Evolutionary conservation across 2,797 vertebrate species (phyloP), one percentile per base, ranked within the genome.

Genomic region (Sciurus carolinensis): DNA sequence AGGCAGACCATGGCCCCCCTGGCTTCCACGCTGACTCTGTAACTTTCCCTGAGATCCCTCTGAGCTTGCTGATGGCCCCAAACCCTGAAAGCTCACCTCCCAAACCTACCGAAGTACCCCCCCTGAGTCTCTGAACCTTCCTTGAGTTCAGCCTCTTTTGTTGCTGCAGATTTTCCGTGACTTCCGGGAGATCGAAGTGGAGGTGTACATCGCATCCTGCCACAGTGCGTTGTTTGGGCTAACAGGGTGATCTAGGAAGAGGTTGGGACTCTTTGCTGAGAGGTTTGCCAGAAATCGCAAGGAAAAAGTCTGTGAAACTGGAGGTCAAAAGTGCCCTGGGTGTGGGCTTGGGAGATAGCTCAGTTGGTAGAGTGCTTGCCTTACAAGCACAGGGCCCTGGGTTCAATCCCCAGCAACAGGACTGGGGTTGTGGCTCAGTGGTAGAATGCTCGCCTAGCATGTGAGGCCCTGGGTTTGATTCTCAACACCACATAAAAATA

Each of bases 111-210:
- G 4, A 30, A 24, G 20, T 18, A 42, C 14, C 28, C 47, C 17
- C 59, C 47, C 90, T 97, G 54, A 97, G 30, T 26, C 67, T 7
- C 24, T 62, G 59, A 62, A 22, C 24, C 24, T 62, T 7, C 59
- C 24, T 57, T 97, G 54, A 97, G 26, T 33, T 62, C 8, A 50
- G 36, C 28, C 42, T 33, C 26, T 90, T 97, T 98, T 93, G 97
- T 77, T 66, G 59, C 88, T 97, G 82, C 98, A 99, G 99, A 99
- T 99, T 98, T 98, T 98, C 94, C 99, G 77, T 39, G 99, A 99
- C 98, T 99, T 99, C 77, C 98, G 72, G 44, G 99, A 99, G 87
- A 98, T 99, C 72, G 99, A 99, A 95, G 98, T 99, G 64, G 98
- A 99, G 0, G 99, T 99, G 77, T 98, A 99, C 77, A 52, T 99